These are phyloP conservation scores for Aphelocoma californica DNA, from an alignment of 2,797 vertebrate genomes.

Conservation along the genomic window DNA sequence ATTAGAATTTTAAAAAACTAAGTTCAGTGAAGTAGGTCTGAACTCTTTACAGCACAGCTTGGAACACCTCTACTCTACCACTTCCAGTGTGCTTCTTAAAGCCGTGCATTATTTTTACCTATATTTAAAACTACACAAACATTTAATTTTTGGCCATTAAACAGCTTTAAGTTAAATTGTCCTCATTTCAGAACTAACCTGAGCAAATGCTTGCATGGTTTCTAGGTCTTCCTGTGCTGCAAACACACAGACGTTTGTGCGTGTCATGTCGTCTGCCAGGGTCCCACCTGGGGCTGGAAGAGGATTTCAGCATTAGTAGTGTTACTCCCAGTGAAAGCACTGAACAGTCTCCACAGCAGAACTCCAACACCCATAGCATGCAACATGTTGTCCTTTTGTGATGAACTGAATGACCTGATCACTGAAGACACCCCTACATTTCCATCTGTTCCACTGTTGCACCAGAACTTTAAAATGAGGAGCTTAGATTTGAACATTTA, in stretches of 20 bases:
- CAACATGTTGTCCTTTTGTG: fast-evolving
- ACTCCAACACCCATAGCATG: neutral
- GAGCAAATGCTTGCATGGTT: constrained; percentile 98
- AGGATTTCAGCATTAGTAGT: neutral
- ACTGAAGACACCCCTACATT: neutral
- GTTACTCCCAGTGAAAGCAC: neutral
- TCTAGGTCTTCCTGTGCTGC: constrained; percentile 96
- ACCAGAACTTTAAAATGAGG: neutral
- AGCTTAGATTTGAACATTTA: neutral
- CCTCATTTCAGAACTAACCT: constrained; percentile 75
- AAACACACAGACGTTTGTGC: constrained; percentile 95
- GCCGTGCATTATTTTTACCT: neutral
- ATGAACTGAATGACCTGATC: neutral
- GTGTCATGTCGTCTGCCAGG: constrained; percentile 92
- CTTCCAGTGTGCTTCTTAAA: neutral
- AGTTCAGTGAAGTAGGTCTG: neutral
- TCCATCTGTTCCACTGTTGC: neutral
- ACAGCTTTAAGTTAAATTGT: neutral
- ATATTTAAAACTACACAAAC: neutral
- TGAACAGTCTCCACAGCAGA: neutral
- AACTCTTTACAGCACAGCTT: neutral
- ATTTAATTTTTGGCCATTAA: neutral
- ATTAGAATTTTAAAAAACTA: neutral
- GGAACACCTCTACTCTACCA: neutral
- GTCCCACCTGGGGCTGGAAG: constrained; percentile 91